Evolutionary conservation across 1,140 invertebrate genomes (phyloP).

Genomic region (Macrostomum lignano): DNA sequence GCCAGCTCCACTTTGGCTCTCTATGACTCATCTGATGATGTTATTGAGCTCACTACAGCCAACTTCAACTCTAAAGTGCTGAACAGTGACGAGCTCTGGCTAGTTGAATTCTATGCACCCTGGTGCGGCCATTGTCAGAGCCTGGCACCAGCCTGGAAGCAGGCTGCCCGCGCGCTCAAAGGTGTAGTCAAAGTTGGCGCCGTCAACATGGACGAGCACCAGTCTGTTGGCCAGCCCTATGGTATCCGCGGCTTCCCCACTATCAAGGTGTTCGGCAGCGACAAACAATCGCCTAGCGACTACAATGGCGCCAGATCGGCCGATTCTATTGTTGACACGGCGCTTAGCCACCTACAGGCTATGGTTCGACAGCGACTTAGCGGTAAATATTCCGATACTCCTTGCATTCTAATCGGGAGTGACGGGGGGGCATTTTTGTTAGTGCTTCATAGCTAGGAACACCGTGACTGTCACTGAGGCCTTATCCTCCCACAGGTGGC

Average conservation of each 20-base stretch:
- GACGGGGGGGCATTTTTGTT: conserved; percentile 10
- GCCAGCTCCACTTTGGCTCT: conserved; percentile 29
- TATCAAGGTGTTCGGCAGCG: conserved; percentile 63
- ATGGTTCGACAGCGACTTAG: conserved; percentile 38
- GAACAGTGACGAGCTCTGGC: conserved; percentile 58
- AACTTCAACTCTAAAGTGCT: conserved; percentile 66
- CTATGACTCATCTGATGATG: conserved; percentile 49
- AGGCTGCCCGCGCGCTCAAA: conserved; percentile 68
- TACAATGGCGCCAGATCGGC: conserved; percentile 36
- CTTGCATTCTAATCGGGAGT: not conserved
- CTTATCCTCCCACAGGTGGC: conserved; percentile 8
- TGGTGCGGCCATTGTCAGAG: conserved; percentile 55
- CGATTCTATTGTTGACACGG: conserved; percentile 39
- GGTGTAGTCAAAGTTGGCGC: conserved; percentile 73
- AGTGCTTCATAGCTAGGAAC: not conserved
- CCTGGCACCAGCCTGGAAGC: conserved; percentile 73
- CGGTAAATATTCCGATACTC: conserved; percentile 12
- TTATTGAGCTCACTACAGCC: conserved; percentile 55
- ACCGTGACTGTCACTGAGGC: conserved; percentile 9
- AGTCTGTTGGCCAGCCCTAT: conserved; percentile 46
- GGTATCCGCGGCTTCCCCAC: conserved; percentile 71
- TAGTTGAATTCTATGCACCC: conserved; percentile 87
- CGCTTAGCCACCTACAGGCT: conserved; percentile 38
- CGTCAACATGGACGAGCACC: conserved; percentile 63
- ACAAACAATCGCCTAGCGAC: conserved; percentile 57